phyloP scores from a whole-genome alignment of 2,797 vertebrate genomes.

The Thunnus albacares region DNA sequence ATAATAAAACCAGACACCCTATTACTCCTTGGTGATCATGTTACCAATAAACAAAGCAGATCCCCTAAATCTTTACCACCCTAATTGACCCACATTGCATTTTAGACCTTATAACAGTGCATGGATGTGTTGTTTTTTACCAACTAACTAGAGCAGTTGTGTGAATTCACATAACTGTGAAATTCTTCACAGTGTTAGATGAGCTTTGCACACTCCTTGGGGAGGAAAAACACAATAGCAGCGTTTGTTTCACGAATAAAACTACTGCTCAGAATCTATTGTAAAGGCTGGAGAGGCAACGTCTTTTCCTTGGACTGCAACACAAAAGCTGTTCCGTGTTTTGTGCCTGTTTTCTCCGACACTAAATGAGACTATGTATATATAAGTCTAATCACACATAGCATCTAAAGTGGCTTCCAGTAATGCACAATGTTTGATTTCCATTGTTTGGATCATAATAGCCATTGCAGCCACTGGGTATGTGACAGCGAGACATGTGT shows the following conservation, averaged over 20 bases:
- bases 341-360: slow-evolving; percentile 80
- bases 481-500: slow-evolving; percentile 75
- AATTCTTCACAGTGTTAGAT: slow-evolving; percentile 60
- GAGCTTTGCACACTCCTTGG: slow-evolving; percentile 67
- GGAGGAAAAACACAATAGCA: slow-evolving; percentile 75
- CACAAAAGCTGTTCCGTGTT: slow-evolving; percentile 88
- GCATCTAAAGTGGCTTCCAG: slow-evolving; percentile 86
- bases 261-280: slow-evolving; percentile 70
- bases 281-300: slow-evolving; percentile 70
- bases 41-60: slow-evolving; percentile 13
- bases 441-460: slow-evolving; percentile 87
- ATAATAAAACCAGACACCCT: not conserved
- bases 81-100: slow-evolving; percentile 2
- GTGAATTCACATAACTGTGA: slow-evolving; percentile 46
- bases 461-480: slow-evolving; percentile 68
- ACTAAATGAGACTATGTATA: slow-evolving; percentile 77
- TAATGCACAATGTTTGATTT: slow-evolving; percentile 82
- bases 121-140: slow-evolving; percentile 6
- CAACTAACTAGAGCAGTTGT: not conserved
- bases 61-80: slow-evolving; percentile 3
- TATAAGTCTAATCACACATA: slow-evolving; percentile 82
- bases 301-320: slow-evolving; percentile 70
- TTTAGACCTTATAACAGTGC: slow-evolving; percentile 4
- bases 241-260: slow-evolving; percentile 79
- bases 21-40: not conserved